Base-by-base conservation (phyloP, 2,113 vertebrate genomes). In the Parotia lawesii region DNA sequence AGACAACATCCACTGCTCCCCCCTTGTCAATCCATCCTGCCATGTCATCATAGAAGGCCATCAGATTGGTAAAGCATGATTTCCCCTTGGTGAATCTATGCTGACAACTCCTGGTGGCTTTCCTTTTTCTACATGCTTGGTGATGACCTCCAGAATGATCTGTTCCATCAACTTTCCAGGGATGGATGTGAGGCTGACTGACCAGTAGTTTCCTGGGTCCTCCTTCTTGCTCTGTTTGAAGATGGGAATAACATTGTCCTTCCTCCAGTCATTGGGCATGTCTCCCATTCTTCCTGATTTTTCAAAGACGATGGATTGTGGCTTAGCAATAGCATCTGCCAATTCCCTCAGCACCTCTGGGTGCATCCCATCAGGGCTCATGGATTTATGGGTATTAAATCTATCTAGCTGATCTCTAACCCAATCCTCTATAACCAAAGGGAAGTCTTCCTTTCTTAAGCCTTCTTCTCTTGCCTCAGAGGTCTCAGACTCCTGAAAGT, bases 41-140 rank as follows among this genome's bases (percentile, higher is more conserved):
- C 27, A 23, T 38, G 4, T 25, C 12, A 19, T 57, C 0, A 0
- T 9, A 57, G 22, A 23, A 44, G 44, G 23, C 23, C 53, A 37
- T 58, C 27, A 62, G 15, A 29, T 15, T 47, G 37, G 17, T 51
- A 23, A 86, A 76, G 23, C 22, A 5, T 42, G 35, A 42, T 57
- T 80, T 44, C 5, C 15, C 5, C 27, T 58, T 37, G 5, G 33
- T 87, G 12, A 72, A 44, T 4, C 17, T 5, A 28, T 27, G 17
- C 31, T 48, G 21, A 35, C 7, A 18, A 27, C 7, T 40, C 14
- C 35, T 35, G 6, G 10, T 56, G 25, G 33, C 35, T 9, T 79
- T 62, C 25, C 6, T 50, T 65, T 64, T 28, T 27, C 27, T 50
- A 20, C 6, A 23, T 12, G 9, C 3, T 44, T 65, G 12, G 3